Evolutionary conservation across 2,888 invertebrate genomes (phyloP), one percentile per base, ranked within the genome.

Genomic region (Byasa hedistus): DNA sequence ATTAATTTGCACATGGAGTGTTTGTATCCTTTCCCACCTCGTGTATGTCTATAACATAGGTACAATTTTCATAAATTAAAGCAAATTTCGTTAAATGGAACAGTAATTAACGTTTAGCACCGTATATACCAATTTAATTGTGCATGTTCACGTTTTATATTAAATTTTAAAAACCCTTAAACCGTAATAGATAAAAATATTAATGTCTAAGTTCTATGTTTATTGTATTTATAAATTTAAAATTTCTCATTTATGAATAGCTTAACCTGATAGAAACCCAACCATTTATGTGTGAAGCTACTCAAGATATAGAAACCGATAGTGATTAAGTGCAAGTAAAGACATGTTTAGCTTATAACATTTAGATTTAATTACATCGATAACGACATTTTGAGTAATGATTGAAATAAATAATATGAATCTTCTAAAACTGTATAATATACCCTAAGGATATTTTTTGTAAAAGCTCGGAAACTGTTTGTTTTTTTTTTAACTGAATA

Each of bases 1-100:
- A 85, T 85, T 89, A 85, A 85, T 88, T 86, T 91, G 91, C 90
- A 91, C 90, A 85, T 89, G 89, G 87, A 88, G 91, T 91, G 89
- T 90, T 89, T 89, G 86, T 89, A 79, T 79, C 83, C 86, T 82
- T 82, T 85, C 80, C 84, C 86, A 81, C 83, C 82, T 81, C 84
- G 87, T 89, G 86, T 83, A 85, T 88, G 87, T 89, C 82, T 85
- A 79, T 83, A 78, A 76, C 73, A 72, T 75, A 75, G 72, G 68
- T 72, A 73, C 71, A 73, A 73, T 65, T 72, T 67, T 68, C 71
- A 62, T 71, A 64, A 71, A 70, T 68, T 66, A 56, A 59, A 68
- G 54, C 67, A 77, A 81, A 78, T 75, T 78, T 79, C 78, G 68
- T 79, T 76, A 75, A 73, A 80, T 77, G 80, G 73, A 79, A 79